phyloP scores from a whole-genome alignment of 2,113 vertebrate species.

The Dipodomys merriami region DNA sequence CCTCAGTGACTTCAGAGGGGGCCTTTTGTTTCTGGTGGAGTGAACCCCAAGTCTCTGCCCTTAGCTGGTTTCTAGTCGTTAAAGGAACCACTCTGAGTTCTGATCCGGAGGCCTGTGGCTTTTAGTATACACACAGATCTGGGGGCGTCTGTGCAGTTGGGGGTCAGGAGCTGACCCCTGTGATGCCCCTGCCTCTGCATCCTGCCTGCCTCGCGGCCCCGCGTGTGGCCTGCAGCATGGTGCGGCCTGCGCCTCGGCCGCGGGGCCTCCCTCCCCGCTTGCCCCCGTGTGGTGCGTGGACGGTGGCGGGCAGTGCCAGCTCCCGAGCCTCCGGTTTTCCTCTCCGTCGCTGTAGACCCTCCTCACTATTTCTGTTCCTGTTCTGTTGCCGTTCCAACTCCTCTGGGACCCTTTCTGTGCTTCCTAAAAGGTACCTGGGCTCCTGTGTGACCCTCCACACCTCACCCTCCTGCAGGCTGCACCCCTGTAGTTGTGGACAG shows the following conservation, averaged over 20 bases:
- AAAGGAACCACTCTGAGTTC: neutral
- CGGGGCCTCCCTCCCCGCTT: neutral
- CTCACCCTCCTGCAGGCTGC: neutral
- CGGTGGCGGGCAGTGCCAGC: neutral
- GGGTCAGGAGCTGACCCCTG: neutral
- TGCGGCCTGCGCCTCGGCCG: neutral
- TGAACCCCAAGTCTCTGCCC: neutral
- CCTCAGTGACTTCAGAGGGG: neutral
- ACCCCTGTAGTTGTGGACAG: neutral
- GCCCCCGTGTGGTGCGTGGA: neutral
- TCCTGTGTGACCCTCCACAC: slow-evolving; percentile 15
- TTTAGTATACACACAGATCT: neutral
- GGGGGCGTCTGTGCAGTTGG: neutral
- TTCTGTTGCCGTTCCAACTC: slow-evolving; percentile 83
- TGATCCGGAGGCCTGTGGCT: too few relatives aligned
- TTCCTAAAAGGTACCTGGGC: slow-evolving; percentile 86
- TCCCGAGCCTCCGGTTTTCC: slow-evolving; percentile 77
- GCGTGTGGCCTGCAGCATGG: neutral
- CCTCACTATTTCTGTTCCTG: slow-evolving; percentile 84
- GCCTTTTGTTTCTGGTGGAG: neutral
- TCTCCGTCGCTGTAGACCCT: slow-evolving; percentile 78
- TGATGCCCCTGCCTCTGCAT: too few relatives aligned
- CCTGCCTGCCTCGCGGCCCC: too few relatives aligned
- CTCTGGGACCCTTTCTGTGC: slow-evolving; percentile 82
- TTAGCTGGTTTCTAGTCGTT: neutral